Evolutionary conservation across 2,888 invertebrate species (phyloP).

Genomic region (Platerodrilus igneus): DNA sequence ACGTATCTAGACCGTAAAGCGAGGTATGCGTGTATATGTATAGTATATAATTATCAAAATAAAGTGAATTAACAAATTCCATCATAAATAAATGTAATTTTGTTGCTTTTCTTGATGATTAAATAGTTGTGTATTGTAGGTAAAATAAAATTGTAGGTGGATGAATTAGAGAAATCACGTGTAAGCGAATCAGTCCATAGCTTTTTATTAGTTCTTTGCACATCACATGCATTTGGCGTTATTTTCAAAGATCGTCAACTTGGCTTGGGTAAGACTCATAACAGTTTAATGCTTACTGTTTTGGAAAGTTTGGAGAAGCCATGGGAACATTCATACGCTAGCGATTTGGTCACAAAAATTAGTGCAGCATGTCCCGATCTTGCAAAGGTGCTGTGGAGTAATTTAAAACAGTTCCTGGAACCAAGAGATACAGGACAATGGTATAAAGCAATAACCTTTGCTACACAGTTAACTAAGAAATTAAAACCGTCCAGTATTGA

Average conservation of each 20-base stretch:
- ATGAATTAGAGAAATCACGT: conserved; percentile 48
- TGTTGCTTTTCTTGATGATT: too few species aligned
- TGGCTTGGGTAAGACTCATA: conserved; percentile 56
- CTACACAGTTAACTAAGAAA: conserved; percentile 47
- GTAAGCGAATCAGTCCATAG: conserved; percentile 60
- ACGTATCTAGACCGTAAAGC: too few species aligned
- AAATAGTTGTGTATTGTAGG: too few species aligned
- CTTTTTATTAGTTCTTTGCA: conserved; percentile 68
- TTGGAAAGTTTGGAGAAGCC: conserved; percentile 62
- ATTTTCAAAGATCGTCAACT: conserved; percentile 67
- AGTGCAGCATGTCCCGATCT: conserved; percentile 68
- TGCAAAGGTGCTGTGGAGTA: conserved; percentile 57
- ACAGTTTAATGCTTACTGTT: conserved; percentile 59
- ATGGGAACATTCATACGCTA: conserved; percentile 63
- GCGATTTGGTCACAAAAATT: conserved; percentile 60
- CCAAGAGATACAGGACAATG: conserved; percentile 55
- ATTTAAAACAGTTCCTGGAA: conserved; percentile 58
- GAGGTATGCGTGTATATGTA: too few species aligned
- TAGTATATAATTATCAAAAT: too few species aligned
- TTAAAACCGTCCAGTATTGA: conserved; percentile 52
- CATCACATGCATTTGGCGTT: conserved; percentile 72
- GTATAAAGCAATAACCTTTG: conserved; percentile 51
- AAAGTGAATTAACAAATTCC: too few species aligned
- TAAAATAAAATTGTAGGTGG: too few species aligned
- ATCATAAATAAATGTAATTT: too few species aligned